Conservation (phyloP, 2,113 vertebrate genomes). For the Pongo pygmaeus region DNA sequence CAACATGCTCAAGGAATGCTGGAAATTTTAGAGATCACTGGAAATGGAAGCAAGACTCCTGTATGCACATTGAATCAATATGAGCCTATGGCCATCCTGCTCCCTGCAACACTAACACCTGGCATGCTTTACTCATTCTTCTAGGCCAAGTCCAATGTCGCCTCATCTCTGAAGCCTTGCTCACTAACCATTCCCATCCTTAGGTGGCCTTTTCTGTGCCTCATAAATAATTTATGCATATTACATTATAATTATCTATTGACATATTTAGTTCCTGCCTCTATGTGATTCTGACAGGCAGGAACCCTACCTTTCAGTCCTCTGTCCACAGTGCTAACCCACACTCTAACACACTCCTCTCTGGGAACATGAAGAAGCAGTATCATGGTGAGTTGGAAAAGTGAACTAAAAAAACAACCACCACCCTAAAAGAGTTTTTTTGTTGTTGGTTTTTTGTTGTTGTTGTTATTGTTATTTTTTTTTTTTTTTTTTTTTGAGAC, state of each 20-base stretch:
- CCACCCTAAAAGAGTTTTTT: neutral
- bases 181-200: neutral
- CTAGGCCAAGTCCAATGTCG: neutral
- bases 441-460: no score
- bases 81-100: neutral
- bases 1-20: neutral
- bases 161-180: neutral
- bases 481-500: neutral
- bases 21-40: neutral
- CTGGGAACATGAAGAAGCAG: neutral
- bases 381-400: rapidly evolving
- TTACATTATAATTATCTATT: neutral
- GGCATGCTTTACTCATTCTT: neutral
- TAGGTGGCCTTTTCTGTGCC: neutral
- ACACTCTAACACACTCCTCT: neutral
- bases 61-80: neutral
- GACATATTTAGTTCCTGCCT: neutral
- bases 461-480: no score
- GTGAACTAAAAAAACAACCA: neutral
- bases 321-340: rapidly evolving
- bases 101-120: neutral
- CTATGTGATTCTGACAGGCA: neutral
- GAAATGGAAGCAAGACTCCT: neutral
- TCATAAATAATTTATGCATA: neutral
- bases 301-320: neutral